Conservation (phyloP, 2,888 invertebrate species). For the Agonopterix arenella region DNA sequence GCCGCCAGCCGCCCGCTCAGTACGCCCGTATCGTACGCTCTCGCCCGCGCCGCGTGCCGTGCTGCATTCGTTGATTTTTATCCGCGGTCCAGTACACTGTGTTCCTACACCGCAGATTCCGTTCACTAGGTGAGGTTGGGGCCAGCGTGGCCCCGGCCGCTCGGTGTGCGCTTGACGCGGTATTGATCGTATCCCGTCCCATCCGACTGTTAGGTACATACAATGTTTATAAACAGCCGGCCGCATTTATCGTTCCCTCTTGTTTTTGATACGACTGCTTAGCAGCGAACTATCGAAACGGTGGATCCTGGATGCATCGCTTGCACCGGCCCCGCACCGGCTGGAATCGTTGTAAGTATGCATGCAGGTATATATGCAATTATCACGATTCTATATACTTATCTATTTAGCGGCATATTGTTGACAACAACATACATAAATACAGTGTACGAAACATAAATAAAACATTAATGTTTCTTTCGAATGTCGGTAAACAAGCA, state of each 20-base stretch:
- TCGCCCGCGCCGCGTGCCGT: conserved; percentile 14
- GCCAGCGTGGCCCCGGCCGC: conserved; percentile 47
- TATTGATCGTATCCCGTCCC: conserved; percentile 56
- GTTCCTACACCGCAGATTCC: conserved; percentile 32
- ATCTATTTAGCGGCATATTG: conserved; percentile 15
- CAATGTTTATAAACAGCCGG: conserved; percentile 75
- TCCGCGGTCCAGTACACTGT: conserved; percentile 36
- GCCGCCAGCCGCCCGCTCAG: conserved; percentile 52
- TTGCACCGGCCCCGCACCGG: conserved; percentile 31
- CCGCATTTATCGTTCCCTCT: conserved; percentile 52
- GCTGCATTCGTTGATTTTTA: conserved; percentile 32
- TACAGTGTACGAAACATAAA: conserved; percentile 28
- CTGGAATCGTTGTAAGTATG: conserved; percentile 51
- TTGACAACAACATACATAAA: conserved; percentile 28
- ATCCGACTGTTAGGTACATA: conserved; percentile 28
- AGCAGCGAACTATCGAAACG: conserved; percentile 32
- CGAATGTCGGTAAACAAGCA: too few relatives aligned
- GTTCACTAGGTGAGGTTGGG: conserved; percentile 54
- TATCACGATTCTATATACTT: conserved; percentile 26
- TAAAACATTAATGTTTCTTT: conserved; percentile 19
- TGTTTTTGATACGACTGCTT: conserved; percentile 53
- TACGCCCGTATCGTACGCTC: conserved; percentile 32
- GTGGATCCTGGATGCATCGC: conserved; percentile 44
- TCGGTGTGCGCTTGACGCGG: conserved; percentile 37
- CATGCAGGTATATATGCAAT: conserved; percentile 47